Evolutionary conservation across 2,113 vertebrate species (phyloP), one percentile per base, ranked within the genome.

Genomic region (Leucoraja erinaceus): DNA sequence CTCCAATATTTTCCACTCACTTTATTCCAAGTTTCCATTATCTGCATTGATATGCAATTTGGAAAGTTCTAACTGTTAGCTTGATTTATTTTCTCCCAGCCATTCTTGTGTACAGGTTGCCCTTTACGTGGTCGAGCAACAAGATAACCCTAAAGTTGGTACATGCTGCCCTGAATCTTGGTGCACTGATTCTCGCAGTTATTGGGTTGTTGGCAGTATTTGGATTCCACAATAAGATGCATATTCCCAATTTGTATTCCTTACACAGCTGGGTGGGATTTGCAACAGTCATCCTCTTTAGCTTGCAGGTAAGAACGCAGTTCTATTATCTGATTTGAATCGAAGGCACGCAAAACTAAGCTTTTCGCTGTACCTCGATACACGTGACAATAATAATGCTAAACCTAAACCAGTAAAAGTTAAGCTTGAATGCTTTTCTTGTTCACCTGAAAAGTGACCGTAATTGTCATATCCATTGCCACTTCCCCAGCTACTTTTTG

Each of bases 231-330:
- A 97, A 96, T 0, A 4, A 38, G 0, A 0, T 93, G 0, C 63
- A 93, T 0, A 97, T 93, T 0, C 63, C 96, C 83, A 97, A 98
- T 93, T 95, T 99, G 76, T 99, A 99, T 94, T 98, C 98, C 0
- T 93, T 99, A 93, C 98, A 99, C 95, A 99, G 98, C 95, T 99
- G 98, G 98, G 93, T 99, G 93, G 98, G 98, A 31, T 96, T 99
- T 86, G 84, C n/a, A 12, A 95, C 98, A 0, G 90, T 96, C 0
- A 93, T 96, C 93, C 95, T 99, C 47, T 99, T 99, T 0, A 95
- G 97, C 90, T 94, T 95, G 12, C 98, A 99, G 98, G 98, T 99
- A 94, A 6, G 95, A 38, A 76, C 3, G 77, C 38, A 47, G 38
- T 47, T 47, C 38, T 47, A 47, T 47, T 47, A 47, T 47, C 38